Conservation (phyloP, 2,888 invertebrate genomes). For the Drosophila mettleri region DNA sequence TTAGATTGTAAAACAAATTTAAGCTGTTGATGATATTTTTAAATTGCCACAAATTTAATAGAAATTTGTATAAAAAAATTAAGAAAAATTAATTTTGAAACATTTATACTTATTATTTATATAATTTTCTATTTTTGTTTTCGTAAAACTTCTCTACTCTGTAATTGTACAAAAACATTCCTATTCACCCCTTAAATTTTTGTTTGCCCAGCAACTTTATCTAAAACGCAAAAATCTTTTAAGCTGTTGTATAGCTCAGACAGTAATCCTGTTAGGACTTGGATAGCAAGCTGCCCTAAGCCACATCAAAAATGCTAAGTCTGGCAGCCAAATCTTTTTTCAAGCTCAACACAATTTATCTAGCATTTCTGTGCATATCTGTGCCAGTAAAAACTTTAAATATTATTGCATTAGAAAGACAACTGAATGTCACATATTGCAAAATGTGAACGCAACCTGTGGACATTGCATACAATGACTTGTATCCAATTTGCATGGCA, state of each 20-base stretch:
- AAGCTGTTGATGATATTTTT: no score
- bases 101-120: no score
- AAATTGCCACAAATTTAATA: no score
- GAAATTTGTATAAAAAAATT: no score
- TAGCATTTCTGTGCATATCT: neutral
- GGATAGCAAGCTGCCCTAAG: neutral
- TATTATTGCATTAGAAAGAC: neutral
- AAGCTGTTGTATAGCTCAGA: neutral
- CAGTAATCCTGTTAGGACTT: slow-evolving; percentile 2
- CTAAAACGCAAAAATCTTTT: neutral
- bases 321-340: neutral
- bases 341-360: neutral
- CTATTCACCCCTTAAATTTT: no score
- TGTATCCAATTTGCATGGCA: slow-evolving; percentile 20
- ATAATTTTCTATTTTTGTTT: neutral
- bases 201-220: neutral
- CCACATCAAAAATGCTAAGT: neutral
- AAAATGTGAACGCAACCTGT: neutral
- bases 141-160: no score
- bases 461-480: neutral
- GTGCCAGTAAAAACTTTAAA: neutral
- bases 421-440: slow-evolving; percentile 5
- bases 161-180: no score
- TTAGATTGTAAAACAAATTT: no score
- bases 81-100: no score